Evolutionary conservation across 2,797 vertebrate species (phyloP).

Genomic region (Leucoraja ocellata): DNA sequence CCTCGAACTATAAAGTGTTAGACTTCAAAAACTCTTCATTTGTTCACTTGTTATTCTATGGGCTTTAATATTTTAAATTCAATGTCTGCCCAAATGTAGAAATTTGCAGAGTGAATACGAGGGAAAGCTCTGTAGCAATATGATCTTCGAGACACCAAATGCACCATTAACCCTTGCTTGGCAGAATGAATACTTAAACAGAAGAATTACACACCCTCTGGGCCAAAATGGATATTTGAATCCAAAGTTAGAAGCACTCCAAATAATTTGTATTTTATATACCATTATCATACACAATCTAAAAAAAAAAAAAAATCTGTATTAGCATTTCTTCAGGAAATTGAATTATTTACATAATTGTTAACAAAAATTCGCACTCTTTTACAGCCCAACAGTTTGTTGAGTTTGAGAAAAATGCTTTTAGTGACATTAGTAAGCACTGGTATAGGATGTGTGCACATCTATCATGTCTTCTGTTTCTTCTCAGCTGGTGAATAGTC

Average conservation of each 20-base stretch:
- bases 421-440: slow-evolving; percentile 30
- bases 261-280: slow-evolving; percentile 39
- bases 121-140: slow-evolving; percentile 22
- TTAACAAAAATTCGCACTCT: slow-evolving; percentile 28
- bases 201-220: slow-evolving; percentile 11
- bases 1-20: slow-evolving; percentile 36
- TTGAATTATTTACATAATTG: slow-evolving; percentile 38
- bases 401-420: slow-evolving; percentile 44
- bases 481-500: slow-evolving; percentile 80
- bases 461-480: slow-evolving; percentile 81
- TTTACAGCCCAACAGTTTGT: slow-evolving; percentile 22
- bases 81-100: neutral
- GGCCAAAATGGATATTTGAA: slow-evolving; percentile 24
- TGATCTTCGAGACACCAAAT: neutral
- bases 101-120: slow-evolving; percentile 10
- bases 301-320: slow-evolving; percentile 13
- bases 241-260: slow-evolving; percentile 36
- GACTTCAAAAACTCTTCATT: slow-evolving; percentile 29
- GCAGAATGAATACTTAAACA: slow-evolving; percentile 38
- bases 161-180: neutral
- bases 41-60: slow-evolving; percentile 1
- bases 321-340: slow-evolving; percentile 38
- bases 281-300: slow-evolving; percentile 38
- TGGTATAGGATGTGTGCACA: slow-evolving; percentile 14
- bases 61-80: slow-evolving; percentile 14